Evolutionary conservation across 2,888 invertebrate genomes (phyloP).

Genomic region (Orchesellides sinensis): DNA sequence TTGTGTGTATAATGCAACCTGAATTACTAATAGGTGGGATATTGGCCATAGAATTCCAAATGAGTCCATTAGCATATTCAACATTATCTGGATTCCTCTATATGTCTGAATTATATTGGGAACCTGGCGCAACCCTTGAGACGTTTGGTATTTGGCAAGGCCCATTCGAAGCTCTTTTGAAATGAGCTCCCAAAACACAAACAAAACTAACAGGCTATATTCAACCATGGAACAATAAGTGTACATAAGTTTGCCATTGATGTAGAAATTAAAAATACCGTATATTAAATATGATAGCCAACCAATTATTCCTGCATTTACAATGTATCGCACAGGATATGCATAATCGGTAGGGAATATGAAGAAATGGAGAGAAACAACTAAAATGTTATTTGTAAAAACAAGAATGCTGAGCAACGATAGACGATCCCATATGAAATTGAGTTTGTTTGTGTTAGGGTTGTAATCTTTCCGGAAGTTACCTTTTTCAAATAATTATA

Average conservation of each 20-base stretch:
- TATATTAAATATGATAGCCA: not conserved
- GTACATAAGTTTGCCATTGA: not conserved
- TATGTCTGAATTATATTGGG: not conserved
- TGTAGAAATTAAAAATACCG: not conserved
- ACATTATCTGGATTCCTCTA: not conserved
- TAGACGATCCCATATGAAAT: conserved; percentile 20
- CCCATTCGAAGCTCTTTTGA: conserved; percentile 6
- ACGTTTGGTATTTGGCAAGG: not conserved
- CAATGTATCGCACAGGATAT: not conserved
- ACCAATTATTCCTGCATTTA: not conserved
- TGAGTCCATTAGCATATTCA: not conserved
- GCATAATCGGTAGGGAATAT: conserved; percentile 10
- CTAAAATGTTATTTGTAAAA: not conserved
- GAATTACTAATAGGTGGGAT: not conserved
- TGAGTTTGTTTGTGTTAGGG: conserved; percentile 16
- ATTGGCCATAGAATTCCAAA: conserved; percentile 10
- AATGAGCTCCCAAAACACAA: conserved; percentile 27
- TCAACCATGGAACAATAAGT: not conserved
- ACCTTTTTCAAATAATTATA: not conserved
- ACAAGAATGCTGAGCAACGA: not conserved
- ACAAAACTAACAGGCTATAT: not conserved
- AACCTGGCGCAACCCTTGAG: not conserved
- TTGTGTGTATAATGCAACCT: conserved; percentile 11
- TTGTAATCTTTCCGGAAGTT: conserved; percentile 31
- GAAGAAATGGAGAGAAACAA: conserved; percentile 21